Evolutionary conservation across 1,140 invertebrate genomes (phyloP), one percentile per base, ranked within the genome.

Genomic region (Acromyrmex heyeri): DNA sequence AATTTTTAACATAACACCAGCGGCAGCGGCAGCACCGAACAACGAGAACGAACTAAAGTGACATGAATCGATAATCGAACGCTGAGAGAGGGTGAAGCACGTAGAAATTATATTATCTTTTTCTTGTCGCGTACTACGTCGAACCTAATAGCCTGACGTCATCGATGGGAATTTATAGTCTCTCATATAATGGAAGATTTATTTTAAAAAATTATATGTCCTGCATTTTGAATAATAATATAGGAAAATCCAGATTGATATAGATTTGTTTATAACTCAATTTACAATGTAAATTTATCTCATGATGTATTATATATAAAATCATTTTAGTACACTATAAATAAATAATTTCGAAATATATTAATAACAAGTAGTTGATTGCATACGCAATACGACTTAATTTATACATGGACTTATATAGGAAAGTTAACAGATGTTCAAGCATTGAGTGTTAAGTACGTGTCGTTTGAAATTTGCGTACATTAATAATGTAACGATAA

Each of bases 31-130:
- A 55, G 64, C 70, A 89, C 59, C 70, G 87, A 44, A 75, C 57
- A 86, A 77, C 70, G 88, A 57, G 79, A 67, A 86, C 67, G 88
- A 87, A 89, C 86, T 82, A 89, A 72, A 90, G 79, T 82, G 89
- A 90, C 89, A 57, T 81, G 89, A 90, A 90, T 90, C 89, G 89
- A 90, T 90, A 90, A 90, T 90, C 86, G 89, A 85, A 85, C 88
- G 78, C 73, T 65, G 72, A 82, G 77, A 76, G 88, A 89, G 77
- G 79, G 88, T 87, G 88, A 87, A 85, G 88, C 89, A 89, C 82
- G 86, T 85, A 90, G 89, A 90, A 90, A 90, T 90, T 90, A 89
- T 86, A 90, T 90, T 90, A 90, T 89, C 89, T 65, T 87, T 90
- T 90, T 89, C 89, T 90, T 90, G 89, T 90, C 88, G 89, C 89